Conservation (phyloP, 2,797 vertebrate genomes). For the Amniataba percoides region DNA sequence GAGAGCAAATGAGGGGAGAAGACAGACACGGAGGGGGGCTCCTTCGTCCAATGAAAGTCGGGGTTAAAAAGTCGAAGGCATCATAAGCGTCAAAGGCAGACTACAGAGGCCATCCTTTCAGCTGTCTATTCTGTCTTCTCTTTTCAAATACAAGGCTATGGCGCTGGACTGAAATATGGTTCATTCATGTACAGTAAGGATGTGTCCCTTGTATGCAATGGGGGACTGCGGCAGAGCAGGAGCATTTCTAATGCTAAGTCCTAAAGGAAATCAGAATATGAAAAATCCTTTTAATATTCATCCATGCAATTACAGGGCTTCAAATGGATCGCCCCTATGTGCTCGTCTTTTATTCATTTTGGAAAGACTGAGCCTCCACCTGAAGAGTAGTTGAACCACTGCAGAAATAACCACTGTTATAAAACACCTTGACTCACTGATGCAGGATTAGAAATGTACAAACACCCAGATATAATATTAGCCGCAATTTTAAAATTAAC, state of each 20-base stretch:
- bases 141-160: slow-evolving; percentile 55
- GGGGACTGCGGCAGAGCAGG: neutral
- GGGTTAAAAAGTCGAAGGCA: slow-evolving; percentile 81
- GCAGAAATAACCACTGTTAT: slow-evolving; percentile 32
- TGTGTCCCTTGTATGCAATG: slow-evolving; percentile 37
- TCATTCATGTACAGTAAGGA: slow-evolving; percentile 42
- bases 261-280: slow-evolving; percentile 52
- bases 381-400: slow-evolving; percentile 1
- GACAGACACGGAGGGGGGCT: slow-evolving; percentile 38
- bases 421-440: slow-evolving; percentile 45
- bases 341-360: slow-evolving; percentile 26
- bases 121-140: slow-evolving; percentile 57
- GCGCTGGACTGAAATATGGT: slow-evolving; percentile 65
- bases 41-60: slow-evolving; percentile 66
- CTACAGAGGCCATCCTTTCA: slow-evolving; percentile 67
- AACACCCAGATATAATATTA: slow-evolving; percentile 47
- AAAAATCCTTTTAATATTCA: slow-evolving; percentile 70
- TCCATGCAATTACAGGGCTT: slow-evolving; percentile 33
- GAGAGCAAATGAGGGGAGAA: slow-evolving; percentile 60
- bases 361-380: slow-evolving; percentile 14
- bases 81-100: slow-evolving; percentile 75
- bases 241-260: slow-evolving; percentile 27
- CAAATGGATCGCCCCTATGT: slow-evolving; percentile 20
- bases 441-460: slow-evolving; percentile 37
- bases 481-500: slow-evolving; percentile 48